phyloP scores from a whole-genome alignment of 2,888 invertebrate genomes.

The Drosophila anceps region DNA sequence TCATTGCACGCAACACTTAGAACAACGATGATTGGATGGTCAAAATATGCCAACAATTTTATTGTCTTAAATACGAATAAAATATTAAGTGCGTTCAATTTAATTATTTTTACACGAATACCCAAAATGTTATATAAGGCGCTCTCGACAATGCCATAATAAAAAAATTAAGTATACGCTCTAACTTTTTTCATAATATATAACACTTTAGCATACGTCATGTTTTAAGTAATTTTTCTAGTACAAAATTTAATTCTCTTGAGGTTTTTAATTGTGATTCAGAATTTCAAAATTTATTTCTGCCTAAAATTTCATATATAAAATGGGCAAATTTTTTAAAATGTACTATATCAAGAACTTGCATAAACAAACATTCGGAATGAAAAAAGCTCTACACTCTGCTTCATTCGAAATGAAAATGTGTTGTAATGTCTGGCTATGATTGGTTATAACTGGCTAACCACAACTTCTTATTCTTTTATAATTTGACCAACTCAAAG shows the following conservation, averaged over 20 bases:
- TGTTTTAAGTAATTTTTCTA: not conserved
- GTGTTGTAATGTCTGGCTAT: not conserved
- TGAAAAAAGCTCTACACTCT: not conserved
- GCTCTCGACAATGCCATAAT: not conserved
- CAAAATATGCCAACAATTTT: conserved; percentile 52
- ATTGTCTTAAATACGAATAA: conserved; percentile 32
- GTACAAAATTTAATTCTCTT: not conserved
- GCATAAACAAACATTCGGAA: too few relatives aligned
- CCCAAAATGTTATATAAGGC: not conserved
- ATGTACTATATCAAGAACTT: not conserved
- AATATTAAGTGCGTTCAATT: conserved; percentile 40
- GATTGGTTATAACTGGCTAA: not conserved
- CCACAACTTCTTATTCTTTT: not conserved
- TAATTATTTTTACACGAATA: conserved; percentile 16
- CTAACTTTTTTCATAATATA: not conserved
- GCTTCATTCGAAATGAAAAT: not conserved
- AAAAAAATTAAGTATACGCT: not conserved
- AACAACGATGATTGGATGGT: conserved; percentile 50
- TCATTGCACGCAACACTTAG: conserved; percentile 44
- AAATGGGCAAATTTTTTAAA: not conserved
- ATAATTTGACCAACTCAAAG: not conserved
- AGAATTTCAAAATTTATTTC: not conserved
- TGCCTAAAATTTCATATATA: not conserved
- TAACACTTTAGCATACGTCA: not conserved
- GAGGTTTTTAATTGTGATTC: too few relatives aligned